Percentiles rank a stretch among this genome's conserved stretches.
These are phyloP conservation scores for Orthosia gracilis DNA, from an alignment of 2,888 invertebrate genomes.

Conservation along the genomic window DNA sequence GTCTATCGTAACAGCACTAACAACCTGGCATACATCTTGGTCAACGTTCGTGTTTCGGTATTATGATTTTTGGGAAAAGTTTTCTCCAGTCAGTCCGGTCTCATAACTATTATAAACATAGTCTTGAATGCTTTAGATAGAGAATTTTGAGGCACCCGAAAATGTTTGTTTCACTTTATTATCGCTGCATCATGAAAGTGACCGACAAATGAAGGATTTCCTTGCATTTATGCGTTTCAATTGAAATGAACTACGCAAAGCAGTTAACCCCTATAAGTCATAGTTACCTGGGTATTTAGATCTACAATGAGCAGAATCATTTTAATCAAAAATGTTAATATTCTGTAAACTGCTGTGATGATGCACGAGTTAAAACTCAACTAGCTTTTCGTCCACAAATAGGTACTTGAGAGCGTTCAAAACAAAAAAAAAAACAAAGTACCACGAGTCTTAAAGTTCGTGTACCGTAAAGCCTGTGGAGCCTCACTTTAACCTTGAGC, in stretches of 20 bases:
- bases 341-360: not conserved
- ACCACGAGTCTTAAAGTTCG: conserved; percentile 31
- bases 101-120: not conserved
- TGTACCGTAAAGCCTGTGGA: conserved; percentile 63
- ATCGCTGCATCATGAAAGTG: not conserved
- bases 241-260: not conserved
- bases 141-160: not conserved
- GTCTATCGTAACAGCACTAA: not conserved
- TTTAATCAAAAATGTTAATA: not conserved
- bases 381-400: not conserved
- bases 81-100: no score
- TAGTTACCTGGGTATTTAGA: not conserved
- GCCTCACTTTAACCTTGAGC: conserved; percentile 55
- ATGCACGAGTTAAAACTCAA: not conserved
- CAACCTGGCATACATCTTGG: not conserved
- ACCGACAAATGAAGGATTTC: not conserved
- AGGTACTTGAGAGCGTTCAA: not conserved
- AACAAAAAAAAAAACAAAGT: conserved; percentile 17
- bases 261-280: conserved; percentile 37
- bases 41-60: not conserved
- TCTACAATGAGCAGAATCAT: not conserved
- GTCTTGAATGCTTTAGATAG: not conserved
- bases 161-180: not conserved
- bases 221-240: conserved; percentile 5
- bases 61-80: not conserved